Percentiles rank a stretch among this genome's conserved stretches.
Conservation (phyloP, 2,113 vertebrate genomes). For the Protobothrops flavoviridis region DNA sequence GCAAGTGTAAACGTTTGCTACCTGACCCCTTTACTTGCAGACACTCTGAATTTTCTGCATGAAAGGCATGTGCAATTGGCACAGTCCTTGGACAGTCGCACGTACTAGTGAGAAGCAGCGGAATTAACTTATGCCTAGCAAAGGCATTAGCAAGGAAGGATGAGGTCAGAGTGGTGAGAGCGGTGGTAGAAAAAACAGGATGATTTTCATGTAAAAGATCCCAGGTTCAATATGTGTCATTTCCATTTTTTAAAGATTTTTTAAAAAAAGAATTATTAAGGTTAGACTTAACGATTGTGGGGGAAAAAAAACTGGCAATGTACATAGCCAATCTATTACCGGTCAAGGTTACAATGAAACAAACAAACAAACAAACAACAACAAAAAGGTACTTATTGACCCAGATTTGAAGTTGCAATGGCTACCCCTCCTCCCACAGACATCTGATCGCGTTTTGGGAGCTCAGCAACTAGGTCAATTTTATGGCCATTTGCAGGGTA, state of each 20-base stretch:
- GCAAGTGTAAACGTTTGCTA: background rate
- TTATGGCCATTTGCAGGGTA: background rate
- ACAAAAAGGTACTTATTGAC: background rate
- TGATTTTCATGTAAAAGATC: background rate
- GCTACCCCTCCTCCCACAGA: background rate
- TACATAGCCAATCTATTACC: background rate
- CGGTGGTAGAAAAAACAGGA: background rate
- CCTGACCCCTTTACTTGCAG: background rate
- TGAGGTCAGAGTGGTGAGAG: background rate
- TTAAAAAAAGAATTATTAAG: background rate
- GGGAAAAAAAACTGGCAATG: background rate
- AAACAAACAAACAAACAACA: background rate
- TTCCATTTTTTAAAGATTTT: background rate
- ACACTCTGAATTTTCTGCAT: background rate
- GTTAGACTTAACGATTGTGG: background rate
- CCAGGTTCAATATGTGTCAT: background rate
- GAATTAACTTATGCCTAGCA: background rate
- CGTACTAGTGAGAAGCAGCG: background rate
- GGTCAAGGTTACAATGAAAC: background rate
- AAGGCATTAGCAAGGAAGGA: background rate
- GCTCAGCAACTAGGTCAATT: background rate
- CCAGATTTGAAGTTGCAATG: background rate
- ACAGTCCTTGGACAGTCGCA: background rate
- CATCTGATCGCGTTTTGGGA: background rate
- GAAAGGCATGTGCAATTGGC: background rate